A percentile compares a stretch with the other conserved stretches of the same genome.
phyloP scores from a whole-genome alignment of 2,888 invertebrate genomes.

The Hedya salicella region DNA sequence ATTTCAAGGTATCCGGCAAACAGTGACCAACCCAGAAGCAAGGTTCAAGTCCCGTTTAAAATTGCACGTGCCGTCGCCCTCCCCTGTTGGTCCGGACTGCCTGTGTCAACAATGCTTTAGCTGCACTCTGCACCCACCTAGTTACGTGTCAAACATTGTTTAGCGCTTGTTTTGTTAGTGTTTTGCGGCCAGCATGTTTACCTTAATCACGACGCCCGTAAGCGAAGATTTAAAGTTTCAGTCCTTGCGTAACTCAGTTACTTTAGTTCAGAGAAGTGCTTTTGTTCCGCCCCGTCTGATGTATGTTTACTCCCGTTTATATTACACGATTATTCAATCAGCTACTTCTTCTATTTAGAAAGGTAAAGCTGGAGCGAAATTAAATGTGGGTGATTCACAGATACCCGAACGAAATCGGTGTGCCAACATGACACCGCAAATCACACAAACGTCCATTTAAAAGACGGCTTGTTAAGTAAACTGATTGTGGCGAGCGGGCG shows the following conservation, averaged over 20 bases:
- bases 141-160: slow-evolving; percentile 78
- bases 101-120: slow-evolving; percentile 71
- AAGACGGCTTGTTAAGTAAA: slow-evolving; percentile 36
- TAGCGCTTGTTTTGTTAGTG: slow-evolving; percentile 69
- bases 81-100: slow-evolving; percentile 62
- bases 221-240: slow-evolving; percentile 37
- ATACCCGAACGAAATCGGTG: background rate
- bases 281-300: background rate
- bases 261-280: background rate
- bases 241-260: slow-evolving; percentile 18
- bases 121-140: slow-evolving; percentile 70
- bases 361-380: background rate
- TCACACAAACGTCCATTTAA: slow-evolving; percentile 33
- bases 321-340: background rate
- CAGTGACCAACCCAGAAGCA: slow-evolving; percentile 49
- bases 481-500: slow-evolving; percentile 57
- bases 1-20: slow-evolving; percentile 65
- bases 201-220: slow-evolving; percentile 57
- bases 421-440: slow-evolving; percentile 26
- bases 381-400: background rate
- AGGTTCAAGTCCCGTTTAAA: slow-evolving; percentile 71
- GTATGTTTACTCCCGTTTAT: background rate
- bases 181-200: slow-evolving; percentile 60
- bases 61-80: slow-evolving; percentile 72
- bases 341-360: background rate